These are phyloP conservation scores for Acromyrmex heyeri DNA, from an alignment of 1,140 invertebrate genomes.

Conservation along the genomic window DNA sequence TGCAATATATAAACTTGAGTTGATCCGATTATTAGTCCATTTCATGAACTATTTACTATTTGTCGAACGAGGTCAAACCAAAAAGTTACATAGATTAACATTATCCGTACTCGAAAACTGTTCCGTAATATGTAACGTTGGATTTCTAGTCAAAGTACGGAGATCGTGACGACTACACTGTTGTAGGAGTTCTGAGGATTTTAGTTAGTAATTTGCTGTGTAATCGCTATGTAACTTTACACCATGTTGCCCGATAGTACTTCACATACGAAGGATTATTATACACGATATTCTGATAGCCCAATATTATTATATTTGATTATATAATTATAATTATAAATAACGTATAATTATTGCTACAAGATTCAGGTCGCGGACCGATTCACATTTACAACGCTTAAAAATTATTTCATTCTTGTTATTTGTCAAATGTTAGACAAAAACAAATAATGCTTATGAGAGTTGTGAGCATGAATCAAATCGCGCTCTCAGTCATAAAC, in stretches of 20 bases:
- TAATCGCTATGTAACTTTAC: constrained; percentile 45
- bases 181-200: constrained; percentile 41
- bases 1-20: background rate
- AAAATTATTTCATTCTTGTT: too few relatives aligned
- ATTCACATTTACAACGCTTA: too few relatives aligned
- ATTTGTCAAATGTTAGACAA: too few relatives aligned
- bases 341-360: background rate
- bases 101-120: constrained; percentile 50
- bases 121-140: constrained; percentile 4
- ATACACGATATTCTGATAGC: background rate
- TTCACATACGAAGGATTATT: constrained; percentile 21
- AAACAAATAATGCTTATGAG: too few relatives aligned
- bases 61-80: background rate
- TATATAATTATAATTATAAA: constrained; percentile 32
- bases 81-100: constrained; percentile 30
- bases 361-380: background rate
- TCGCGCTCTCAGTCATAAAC: background rate
- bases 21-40: background rate
- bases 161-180: constrained; percentile 46
- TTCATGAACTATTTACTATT: constrained; percentile 14
- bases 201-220: constrained; percentile 44
- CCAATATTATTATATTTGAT: background rate
- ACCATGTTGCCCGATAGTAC: constrained; percentile 12
- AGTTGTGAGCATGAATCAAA: too few relatives aligned
- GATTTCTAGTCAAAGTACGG: constrained; percentile 31